phyloP scores from a whole-genome alignment of 1,140 invertebrate species.

The Aphelenchoides fujianensis region DNA sequence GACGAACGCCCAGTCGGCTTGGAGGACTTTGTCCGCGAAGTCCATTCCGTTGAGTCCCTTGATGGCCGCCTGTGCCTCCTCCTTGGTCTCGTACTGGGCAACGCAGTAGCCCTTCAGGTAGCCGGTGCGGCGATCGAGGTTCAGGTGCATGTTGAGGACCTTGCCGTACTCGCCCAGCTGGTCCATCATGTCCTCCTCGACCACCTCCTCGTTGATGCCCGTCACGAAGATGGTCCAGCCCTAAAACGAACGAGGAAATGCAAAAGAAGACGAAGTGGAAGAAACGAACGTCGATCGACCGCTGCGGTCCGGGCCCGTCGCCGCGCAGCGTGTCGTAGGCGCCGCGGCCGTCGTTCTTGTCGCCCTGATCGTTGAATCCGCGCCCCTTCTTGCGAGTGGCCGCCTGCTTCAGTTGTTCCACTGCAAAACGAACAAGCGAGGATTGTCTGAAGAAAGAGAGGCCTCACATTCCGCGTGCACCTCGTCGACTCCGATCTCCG shows the following conservation, averaged over 20 bases:
- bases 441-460: slow-evolving; percentile 1
- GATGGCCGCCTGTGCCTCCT: slow-evolving; percentile 85
- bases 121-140: slow-evolving; percentile 91
- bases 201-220: slow-evolving; percentile 93
- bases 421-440: slow-evolving; percentile 36
- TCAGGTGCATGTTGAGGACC: slow-evolving; percentile 94
- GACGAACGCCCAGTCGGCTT: slow-evolving; percentile 95
- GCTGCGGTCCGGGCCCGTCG: slow-evolving; percentile 43
- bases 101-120: slow-evolving; percentile 94
- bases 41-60: slow-evolving; percentile 83
- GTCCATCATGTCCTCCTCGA: slow-evolving; percentile 92
- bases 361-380: slow-evolving; percentile 75
- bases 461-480: slow-evolving; percentile 14
- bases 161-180: slow-evolving; percentile 90
- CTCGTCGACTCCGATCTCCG: slow-evolving; percentile 10
- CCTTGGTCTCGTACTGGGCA: slow-evolving; percentile 92
- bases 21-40: slow-evolving; percentile 83
- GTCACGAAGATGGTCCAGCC: slow-evolving; percentile 98
- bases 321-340: slow-evolving; percentile 37
- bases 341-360: slow-evolving; percentile 28
- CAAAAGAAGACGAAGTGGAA: slow-evolving; percentile 33
- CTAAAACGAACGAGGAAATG: slow-evolving; percentile 76
- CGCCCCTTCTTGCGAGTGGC: slow-evolving; percentile 88
- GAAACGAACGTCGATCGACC: slow-evolving; percentile 43
- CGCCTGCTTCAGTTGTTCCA: slow-evolving; percentile 76